Conservation (phyloP, 2,797 vertebrate species). For the Takifugu rubripes region DNA sequence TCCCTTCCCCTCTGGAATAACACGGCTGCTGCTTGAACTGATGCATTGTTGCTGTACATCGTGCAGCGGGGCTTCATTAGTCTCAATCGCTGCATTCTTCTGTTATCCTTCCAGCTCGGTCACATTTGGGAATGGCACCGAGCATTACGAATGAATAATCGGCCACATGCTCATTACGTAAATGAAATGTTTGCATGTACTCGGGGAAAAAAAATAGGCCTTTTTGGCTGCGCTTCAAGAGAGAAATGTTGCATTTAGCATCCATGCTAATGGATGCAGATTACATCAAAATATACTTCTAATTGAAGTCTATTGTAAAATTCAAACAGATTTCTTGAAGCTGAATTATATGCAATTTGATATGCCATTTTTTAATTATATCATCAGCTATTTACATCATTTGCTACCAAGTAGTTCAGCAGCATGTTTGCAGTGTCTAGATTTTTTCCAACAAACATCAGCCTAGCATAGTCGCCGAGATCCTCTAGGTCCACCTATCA, state of each 20-base stretch:
- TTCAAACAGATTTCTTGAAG: too few species aligned
- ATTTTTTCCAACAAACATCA: too few species aligned
- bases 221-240: constrained; percentile 46
- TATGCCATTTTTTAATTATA: too few species aligned
- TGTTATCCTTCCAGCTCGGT: constrained; percentile 61
- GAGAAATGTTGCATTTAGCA: constrained; percentile 51
- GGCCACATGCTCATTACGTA: constrained; percentile 53
- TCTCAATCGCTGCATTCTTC: constrained; percentile 63
- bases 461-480: not conserved
- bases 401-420: too few species aligned
- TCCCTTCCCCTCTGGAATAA: constrained; percentile 43
- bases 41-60: constrained; percentile 56
- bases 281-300: constrained; percentile 43
- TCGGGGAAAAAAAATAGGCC: constrained; percentile 23
- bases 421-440: too few species aligned
- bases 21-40: constrained; percentile 49
- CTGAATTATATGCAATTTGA: too few species aligned
- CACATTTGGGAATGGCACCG: constrained; percentile 55
- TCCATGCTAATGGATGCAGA: constrained; percentile 42
- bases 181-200: constrained; percentile 46
- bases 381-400: too few species aligned
- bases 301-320: too few species aligned
- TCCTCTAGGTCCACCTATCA: constrained; percentile 18
- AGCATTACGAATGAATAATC: constrained; percentile 46
- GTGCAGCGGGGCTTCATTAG: constrained; percentile 49